Evolutionary conservation across 2,113 vertebrate genomes (phyloP).

Genomic region (Gymnobelideus leadbeateri): DNA sequence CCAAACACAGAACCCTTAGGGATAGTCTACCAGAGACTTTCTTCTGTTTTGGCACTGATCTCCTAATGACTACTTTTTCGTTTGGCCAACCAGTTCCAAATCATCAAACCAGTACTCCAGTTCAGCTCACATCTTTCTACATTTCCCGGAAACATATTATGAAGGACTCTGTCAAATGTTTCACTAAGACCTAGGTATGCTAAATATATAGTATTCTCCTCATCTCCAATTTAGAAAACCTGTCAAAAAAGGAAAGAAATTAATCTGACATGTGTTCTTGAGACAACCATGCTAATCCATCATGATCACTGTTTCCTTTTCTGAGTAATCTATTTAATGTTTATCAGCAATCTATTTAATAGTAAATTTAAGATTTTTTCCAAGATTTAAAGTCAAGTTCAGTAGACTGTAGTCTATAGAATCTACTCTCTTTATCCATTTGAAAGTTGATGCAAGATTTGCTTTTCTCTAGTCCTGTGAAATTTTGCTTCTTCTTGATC

Average conservation of each 20-base stretch:
- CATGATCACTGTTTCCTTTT: background rate
- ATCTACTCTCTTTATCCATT: background rate
- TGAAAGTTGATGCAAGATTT: background rate
- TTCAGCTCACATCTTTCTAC: background rate
- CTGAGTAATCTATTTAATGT: background rate
- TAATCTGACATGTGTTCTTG: background rate
- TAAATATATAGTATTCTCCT: background rate
- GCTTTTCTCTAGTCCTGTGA: too few species aligned
- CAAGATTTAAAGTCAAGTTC: background rate
- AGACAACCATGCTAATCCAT: background rate
- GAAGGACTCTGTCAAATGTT: background rate
- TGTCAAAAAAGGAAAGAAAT: background rate
- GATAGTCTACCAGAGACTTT: background rate
- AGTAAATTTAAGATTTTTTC: background rate
- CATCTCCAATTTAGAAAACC: background rate
- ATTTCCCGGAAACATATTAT: background rate
- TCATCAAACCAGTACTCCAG: background rate
- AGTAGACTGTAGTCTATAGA: background rate
- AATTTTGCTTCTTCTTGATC: background rate
- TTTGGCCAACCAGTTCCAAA: background rate
- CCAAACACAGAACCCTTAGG: background rate
- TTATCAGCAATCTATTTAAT: background rate
- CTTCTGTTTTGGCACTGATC: background rate
- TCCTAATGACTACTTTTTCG: background rate
- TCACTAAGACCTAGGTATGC: background rate